phyloP scores from a whole-genome alignment of 2,113 vertebrate genomes.

The Apaloderma vittatum region DNA sequence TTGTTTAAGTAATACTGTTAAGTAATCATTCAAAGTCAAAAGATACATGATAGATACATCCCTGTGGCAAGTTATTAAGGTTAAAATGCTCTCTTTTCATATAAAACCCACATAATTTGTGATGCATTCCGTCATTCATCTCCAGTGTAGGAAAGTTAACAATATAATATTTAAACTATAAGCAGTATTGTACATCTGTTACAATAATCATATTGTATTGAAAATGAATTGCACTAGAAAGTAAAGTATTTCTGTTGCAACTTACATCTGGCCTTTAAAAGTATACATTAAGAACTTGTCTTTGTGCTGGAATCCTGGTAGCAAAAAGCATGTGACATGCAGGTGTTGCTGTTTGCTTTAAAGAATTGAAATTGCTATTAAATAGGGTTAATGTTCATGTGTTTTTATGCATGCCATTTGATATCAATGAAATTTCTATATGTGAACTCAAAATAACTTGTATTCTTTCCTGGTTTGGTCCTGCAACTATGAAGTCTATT shows the following conservation, averaged over 20 bases:
- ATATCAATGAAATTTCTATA: not conserved
- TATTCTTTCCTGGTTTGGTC: not conserved
- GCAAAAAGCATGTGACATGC: not conserved
- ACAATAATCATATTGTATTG: not conserved
- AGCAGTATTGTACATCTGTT: not conserved
- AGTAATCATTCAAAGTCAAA: slow-evolving; percentile 13
- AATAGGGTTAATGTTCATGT: not conserved
- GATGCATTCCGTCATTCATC: not conserved
- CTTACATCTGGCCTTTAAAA: not conserved
- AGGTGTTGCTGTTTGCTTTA: not conserved
- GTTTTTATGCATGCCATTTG: not conserved
- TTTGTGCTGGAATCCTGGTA: not conserved
- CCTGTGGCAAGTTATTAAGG: not conserved
- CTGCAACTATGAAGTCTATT: not conserved
- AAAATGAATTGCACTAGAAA: not conserved
- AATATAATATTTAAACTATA: not conserved
- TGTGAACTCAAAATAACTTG: not conserved
- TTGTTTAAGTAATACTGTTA: slow-evolving; percentile 28
- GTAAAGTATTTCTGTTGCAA: not conserved
- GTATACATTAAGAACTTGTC: not conserved
- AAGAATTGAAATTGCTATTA: not conserved
- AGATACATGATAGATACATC: not conserved
- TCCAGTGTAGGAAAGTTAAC: not conserved
- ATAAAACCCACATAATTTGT: not conserved
- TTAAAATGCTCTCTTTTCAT: not conserved